Conservation (phyloP, 2,797 vertebrate species). For the Micrastur ruficollis region DNA sequence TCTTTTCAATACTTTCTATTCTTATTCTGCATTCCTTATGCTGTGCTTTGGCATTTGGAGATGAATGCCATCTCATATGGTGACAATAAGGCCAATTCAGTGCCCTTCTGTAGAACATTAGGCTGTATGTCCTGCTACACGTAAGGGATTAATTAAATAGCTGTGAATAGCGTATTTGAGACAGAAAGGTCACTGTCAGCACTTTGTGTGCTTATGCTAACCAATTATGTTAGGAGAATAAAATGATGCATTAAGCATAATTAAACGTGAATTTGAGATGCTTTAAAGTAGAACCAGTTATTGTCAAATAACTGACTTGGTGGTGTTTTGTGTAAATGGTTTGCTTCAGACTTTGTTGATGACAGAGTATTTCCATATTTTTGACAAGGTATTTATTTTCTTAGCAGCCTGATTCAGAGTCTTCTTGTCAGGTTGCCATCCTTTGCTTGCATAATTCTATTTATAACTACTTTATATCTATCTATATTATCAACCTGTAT, state of each 20-base stretch:
- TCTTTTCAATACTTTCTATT: conserved; percentile 30
- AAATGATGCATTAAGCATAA: conserved; percentile 42
- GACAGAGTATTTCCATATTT: not conserved
- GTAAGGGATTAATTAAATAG: conserved; percentile 41
- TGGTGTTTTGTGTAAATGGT: not conserved
- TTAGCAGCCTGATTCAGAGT: not conserved
- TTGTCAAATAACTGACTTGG: conserved; percentile 3
- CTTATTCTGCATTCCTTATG: conserved; percentile 18
- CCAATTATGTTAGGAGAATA: conserved; percentile 19
- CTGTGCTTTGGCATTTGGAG: conserved; percentile 28
- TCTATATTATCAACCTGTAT: not conserved
- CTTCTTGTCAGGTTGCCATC: not conserved
- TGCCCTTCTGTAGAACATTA: conserved; percentile 19
- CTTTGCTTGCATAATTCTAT: not conserved
- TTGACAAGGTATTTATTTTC: not conserved
- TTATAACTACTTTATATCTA: not conserved
- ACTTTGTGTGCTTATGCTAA: conserved; percentile 36
- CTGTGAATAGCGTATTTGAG: conserved; percentile 11
- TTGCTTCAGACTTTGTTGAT: not conserved
- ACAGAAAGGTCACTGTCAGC: conserved; percentile 34
- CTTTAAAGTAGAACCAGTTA: not conserved
- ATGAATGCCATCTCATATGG: conserved; percentile 52
- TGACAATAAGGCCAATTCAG: conserved; percentile 51
- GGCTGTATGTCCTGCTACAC: not conserved
- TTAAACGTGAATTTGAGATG: conserved; percentile 20